Evolutionary conservation across 2,113 vertebrate genomes (phyloP).

Genomic region (Bubo scandiacus): DNA sequence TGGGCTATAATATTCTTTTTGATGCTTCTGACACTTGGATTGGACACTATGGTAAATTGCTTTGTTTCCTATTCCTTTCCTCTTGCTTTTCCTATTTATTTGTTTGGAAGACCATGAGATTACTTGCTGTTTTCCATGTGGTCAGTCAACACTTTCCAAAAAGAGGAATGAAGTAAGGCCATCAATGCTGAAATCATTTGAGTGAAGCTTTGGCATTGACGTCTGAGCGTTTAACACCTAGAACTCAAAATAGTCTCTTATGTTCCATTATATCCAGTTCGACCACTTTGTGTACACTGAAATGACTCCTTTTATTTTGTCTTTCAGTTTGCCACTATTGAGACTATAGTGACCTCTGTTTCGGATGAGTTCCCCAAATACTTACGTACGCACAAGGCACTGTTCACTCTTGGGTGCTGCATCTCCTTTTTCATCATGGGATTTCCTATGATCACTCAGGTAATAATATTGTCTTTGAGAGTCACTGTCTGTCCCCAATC

Average conservation of each 20-base stretch:
- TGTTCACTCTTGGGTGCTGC: constrained; percentile 93
- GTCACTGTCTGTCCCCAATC: background rate
- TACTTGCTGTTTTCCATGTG: background rate
- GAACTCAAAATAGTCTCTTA: background rate
- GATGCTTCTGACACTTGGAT: constrained; percentile 96
- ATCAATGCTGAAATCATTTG: background rate
- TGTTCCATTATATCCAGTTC: accelerated
- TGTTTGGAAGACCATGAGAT: background rate
- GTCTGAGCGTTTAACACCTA: background rate
- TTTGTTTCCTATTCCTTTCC: background rate
- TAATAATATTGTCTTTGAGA: constrained; percentile 20
- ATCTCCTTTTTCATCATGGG: constrained; percentile 92
- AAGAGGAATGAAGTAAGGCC: background rate
- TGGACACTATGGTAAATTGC: constrained; percentile 94
- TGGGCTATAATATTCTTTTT: constrained; percentile 99
- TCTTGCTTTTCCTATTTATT: background rate
- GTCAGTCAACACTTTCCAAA: background rate
- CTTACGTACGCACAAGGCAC: constrained; percentile 89
- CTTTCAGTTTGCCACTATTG: constrained; percentile 94
- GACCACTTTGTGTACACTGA: accelerated
- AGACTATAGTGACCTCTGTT: constrained; percentile 97
- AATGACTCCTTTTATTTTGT: background rate
- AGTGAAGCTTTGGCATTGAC: background rate
- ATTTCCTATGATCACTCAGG: constrained; percentile 99
- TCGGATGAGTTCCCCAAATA: constrained; percentile 96